Base-by-base conservation (phyloP, 1,140 invertebrate species). In the Atta colombica region DNA sequence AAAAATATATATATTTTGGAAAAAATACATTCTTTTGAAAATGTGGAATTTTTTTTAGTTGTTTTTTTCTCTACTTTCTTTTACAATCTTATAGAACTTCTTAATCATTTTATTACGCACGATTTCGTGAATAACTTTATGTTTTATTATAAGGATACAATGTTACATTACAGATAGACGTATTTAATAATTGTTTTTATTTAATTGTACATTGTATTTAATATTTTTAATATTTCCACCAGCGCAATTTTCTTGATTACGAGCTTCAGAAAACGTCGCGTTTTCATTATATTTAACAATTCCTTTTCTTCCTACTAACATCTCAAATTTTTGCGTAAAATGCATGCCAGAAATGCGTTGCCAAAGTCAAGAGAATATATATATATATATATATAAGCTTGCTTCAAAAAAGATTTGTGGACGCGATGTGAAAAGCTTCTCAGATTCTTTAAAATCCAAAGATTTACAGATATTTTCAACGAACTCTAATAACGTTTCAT, bases 171-270 rank as follows among this genome's bases (percentile, higher is more conserved):
- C 18, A 69, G 45, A 60, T 51, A 68, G 25, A 58, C 3, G 7
- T 85, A 78, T 31, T 69, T 69, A 78, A 81, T 86, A 81, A 69
- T 86, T 14, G 49, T 80, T 21, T 86, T 86, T 86, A 86, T 81
- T 86, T 51, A 28, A 86, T 86, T 81, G 45, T 81, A 80, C 75
- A 86, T 51, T 1, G 6, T 51, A 69, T 69, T 69, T 69, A 69
- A 69, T 69, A 69, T 77, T 81, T 51, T 8, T 69, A 86, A 84
- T 75, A 84, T 84, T 61, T 84, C 14, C n/a, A 63, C n/a, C 35
- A 61, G 69, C 39, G 8, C 39, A 49, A 74, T 61, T 21, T 14
- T 74, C 14, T 82, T 0, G 2, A 60, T 45, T 16, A 12, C 12
- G 55, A 53, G 35, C 2, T 1, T 28, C 31, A 6, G 28, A 68